Conservation (phyloP, 2,888 invertebrate species). For the Aspidapion aeneum region DNA sequence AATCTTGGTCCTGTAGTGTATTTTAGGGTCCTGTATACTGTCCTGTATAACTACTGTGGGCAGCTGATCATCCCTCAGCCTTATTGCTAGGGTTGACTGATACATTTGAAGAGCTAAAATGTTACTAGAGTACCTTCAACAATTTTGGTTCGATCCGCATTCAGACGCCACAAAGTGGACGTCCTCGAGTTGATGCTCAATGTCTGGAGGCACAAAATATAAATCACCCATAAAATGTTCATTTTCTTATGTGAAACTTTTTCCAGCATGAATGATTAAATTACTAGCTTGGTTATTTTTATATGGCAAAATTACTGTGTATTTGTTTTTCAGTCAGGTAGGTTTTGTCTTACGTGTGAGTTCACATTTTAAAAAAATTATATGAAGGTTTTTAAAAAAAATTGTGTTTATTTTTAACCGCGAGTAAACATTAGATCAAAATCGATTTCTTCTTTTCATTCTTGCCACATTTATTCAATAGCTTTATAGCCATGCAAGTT, state of each 20-base stretch:
- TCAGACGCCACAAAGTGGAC: constrained; percentile 80
- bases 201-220: constrained; percentile 69
- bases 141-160: constrained; percentile 71
- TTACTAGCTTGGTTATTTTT: not conserved
- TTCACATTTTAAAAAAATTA: not conserved
- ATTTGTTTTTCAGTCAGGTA: not conserved
- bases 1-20: too few species aligned
- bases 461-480: too few species aligned
- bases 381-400: too few species aligned
- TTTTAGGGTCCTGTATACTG: too few species aligned
- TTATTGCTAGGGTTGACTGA: too few species aligned
- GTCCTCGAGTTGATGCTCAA: constrained; percentile 75
- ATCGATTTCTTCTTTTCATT: too few species aligned
- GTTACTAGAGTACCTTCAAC: constrained; percentile 66
- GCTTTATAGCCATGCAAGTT: too few species aligned
- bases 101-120: too few species aligned
- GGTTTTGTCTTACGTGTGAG: not conserved
- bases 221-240: constrained; percentile 47
- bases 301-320: not conserved
- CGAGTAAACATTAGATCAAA: too few species aligned
- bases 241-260: not conserved
- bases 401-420: not conserved
- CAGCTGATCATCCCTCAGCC: too few species aligned
- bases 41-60: too few species aligned
- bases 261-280: not conserved